Base-by-base conservation (phyloP, 2,888 invertebrate genomes). In the Andrena fulva region DNA sequence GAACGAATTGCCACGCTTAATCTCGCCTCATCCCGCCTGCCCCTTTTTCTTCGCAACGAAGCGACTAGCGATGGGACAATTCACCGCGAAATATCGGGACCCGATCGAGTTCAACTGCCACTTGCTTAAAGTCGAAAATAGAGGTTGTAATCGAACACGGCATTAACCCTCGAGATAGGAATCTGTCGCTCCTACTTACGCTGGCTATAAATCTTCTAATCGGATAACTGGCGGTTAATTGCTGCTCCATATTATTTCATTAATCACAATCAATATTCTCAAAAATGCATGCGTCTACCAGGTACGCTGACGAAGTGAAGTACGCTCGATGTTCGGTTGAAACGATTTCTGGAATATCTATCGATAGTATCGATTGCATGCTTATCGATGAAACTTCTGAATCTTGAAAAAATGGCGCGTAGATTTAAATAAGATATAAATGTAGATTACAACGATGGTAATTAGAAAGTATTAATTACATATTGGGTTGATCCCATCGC, bases 1-100 rank as follows among this genome's bases (percentile, higher is more conserved):
- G 82, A 83, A 87, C 84, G 76, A 78, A 85, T 85, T 59, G 62
- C 74, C 10, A 63, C 72, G 70, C 42, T 85, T 77, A 80, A 85
- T 79, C 72, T 59, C 35, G 42, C n/a, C 29, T 42, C 50, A 70
- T 63, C 56, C 8, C 20, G 10, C 0, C 20, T 56, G 8, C 20
- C 64, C 27, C 50, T 63, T 72, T 66, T 62, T 27, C 54, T 42
- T 16, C 4, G 12, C 12, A 29, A 8, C 20, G 10, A 24, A 52
- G 27, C 42, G 54, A 24, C 31, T 16, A 12, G 35, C 56, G 31
- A 33, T 20, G 6, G 0, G 5, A 12, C 29, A 3, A 8, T 54
- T 35, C 10, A 1, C 2, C n/a, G 27, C 2, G 2, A 29, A 2
- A 6, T 33, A 33, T 16, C 20, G 29, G 16, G 24, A 1, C 10